phyloP scores from a whole-genome alignment of 2,797 vertebrate genomes.

The Tinamus major region DNA sequence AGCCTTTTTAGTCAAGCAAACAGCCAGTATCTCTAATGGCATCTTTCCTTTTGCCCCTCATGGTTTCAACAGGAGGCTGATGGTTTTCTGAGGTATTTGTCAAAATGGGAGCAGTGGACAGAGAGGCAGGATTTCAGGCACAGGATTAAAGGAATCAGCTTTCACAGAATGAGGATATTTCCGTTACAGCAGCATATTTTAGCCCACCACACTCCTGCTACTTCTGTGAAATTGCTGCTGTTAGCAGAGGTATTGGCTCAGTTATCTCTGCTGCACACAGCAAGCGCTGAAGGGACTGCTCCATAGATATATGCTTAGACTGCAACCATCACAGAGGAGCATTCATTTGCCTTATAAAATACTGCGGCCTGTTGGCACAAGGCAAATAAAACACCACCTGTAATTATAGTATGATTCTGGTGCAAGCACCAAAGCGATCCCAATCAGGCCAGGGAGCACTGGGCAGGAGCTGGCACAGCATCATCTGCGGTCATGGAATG shows the following conservation, averaged over 20 bases:
- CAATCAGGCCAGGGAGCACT: not conserved
- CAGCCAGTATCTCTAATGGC: not conserved
- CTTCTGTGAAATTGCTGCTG: not conserved
- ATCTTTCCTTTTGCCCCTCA: not conserved
- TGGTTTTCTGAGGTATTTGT: not conserved
- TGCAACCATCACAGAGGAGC: not conserved
- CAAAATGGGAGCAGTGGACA: not conserved
- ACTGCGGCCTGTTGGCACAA: not conserved
- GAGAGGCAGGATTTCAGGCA: not conserved
- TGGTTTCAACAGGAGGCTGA: not conserved
- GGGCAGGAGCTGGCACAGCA: not conserved
- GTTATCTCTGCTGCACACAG: not conserved
- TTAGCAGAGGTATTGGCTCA: not conserved
- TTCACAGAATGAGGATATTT: rapidly evolving
- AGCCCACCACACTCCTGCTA: not conserved
- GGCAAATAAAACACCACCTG: not conserved
- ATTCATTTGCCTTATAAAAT: not conserved
- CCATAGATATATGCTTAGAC: not conserved
- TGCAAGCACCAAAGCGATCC: not conserved
- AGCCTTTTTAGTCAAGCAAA: not conserved
- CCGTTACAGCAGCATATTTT: not conserved
- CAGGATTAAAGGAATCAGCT: not conserved
- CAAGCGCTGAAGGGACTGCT: not conserved
- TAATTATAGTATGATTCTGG: not conserved
- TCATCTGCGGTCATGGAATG: not conserved